Conservation (phyloP, 2,113 vertebrate genomes). For the Actenoides hombroni region DNA sequence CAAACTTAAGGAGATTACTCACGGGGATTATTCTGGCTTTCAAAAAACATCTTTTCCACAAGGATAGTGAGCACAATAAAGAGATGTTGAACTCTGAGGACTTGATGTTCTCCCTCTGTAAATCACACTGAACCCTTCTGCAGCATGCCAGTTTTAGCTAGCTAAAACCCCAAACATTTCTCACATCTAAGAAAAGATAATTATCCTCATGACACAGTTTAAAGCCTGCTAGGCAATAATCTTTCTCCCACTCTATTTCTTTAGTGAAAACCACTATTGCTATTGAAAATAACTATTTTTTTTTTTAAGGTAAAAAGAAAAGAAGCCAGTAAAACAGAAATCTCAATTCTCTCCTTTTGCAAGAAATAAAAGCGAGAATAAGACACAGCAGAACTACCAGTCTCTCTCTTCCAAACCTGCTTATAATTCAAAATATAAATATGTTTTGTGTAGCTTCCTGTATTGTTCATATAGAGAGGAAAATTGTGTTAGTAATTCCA, state of each 20-base stretch:
- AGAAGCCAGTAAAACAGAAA: neutral
- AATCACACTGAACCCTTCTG: neutral
- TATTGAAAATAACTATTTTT: neutral
- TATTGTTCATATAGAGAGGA: neutral
- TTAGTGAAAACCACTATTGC: neutral
- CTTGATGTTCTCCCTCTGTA: neutral
- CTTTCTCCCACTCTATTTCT: neutral
- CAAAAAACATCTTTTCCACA: neutral
- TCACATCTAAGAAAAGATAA: neutral
- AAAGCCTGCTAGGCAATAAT: neutral
- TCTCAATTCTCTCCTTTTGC: neutral
- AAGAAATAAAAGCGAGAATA: neutral
- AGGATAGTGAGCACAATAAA: neutral
- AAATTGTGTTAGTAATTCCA: neutral
- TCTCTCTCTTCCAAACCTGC: neutral
- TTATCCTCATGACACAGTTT: neutral
- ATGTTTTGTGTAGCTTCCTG: neutral
- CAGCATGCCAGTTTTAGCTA: neutral
- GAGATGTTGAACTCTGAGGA: neutral
- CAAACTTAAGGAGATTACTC: slow-evolving; percentile 18
- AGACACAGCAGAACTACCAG: neutral
- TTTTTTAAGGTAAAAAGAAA: neutral
- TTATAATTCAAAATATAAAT: neutral
- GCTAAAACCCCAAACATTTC: slow-evolving; percentile 3
- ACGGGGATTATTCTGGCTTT: neutral